phyloP scores from a whole-genome alignment of 2,888 invertebrate species.

The Nebria salina region DNA sequence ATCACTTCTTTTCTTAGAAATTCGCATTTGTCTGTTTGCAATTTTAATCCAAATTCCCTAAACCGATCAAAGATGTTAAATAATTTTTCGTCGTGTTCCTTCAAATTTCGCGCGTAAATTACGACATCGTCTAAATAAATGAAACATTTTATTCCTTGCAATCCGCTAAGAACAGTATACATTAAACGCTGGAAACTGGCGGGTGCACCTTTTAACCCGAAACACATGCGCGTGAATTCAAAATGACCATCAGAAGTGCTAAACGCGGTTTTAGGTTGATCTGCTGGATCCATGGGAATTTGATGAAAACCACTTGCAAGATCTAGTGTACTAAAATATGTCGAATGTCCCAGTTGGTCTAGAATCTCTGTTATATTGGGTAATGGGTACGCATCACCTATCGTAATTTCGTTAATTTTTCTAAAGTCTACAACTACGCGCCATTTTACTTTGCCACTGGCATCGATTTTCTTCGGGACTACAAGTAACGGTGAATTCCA shows the following conservation, averaged over 20 bases:
- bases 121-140: background rate
- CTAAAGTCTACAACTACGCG: too few relatives aligned
- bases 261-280: constrained; percentile 10
- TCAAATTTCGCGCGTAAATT: background rate
- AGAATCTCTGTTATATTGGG: background rate
- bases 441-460: too few relatives aligned
- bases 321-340: background rate
- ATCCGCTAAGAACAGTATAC: background rate
- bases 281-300: background rate
- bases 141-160: background rate
- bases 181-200: background rate
- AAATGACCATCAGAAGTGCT: background rate
- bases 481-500: too few relatives aligned
- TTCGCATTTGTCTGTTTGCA: background rate
- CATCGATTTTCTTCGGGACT: too few relatives aligned
- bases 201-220: background rate
- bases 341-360: background rate
- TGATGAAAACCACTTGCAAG: background rate
- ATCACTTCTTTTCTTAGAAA: background rate
- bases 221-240: background rate
- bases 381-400: background rate
- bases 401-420: too few relatives aligned
- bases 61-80: background rate
- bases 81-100: constrained; percentile 1
- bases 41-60: background rate